Base-by-base conservation (phyloP, 2,113 vertebrate species). In the Erythrolamprus reginae region DNA sequence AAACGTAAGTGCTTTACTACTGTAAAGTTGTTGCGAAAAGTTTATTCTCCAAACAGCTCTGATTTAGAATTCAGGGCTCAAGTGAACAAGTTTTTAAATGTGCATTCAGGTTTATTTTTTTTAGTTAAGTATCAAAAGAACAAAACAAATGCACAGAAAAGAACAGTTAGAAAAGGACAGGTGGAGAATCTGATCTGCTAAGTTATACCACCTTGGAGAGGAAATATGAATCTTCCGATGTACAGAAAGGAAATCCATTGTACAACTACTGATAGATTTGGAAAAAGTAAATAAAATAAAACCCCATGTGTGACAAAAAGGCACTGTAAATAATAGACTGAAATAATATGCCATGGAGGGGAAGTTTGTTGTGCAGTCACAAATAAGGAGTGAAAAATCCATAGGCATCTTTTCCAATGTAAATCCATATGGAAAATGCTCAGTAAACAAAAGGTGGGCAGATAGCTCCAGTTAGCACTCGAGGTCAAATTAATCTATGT, bases 41-140 rank as follows among this genome's bases (percentile, higher is more conserved):
- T 84, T n/a, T 91, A 82, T 70, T 51, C 90, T 93, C 92, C 94
- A 91, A 91, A 95, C 82, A 87, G 92, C 86, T 28, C 86, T 51
- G 45, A 28, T 23, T 88, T 95, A 94, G 91, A 85, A 93, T 91
- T 53, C 77, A 93, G 89, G 82, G 88, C 13, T 82, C 61, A 94
- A 33, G 55, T 84, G 91, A 89, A n/a, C 92, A 65, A 65, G 13
- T 65, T 33, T 42, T 50, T 51, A 3, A 51, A 38, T 42, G 33
- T 77, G 70, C 33, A 9, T 8, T 38, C 7, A 77, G 8, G 33
- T 1, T 19, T 77, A 38, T 77, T 9, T 1, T 19, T 77, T 77
- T 77, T 9, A 17, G 7, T 21, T 42, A 21, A 42, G 17, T 21
- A 42, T 38, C 70, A 77, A 77, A 77, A 38, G 70, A 77, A 42